Conservation (phyloP, 2,113 vertebrate genomes). For the Noctilio leporinus region DNA sequence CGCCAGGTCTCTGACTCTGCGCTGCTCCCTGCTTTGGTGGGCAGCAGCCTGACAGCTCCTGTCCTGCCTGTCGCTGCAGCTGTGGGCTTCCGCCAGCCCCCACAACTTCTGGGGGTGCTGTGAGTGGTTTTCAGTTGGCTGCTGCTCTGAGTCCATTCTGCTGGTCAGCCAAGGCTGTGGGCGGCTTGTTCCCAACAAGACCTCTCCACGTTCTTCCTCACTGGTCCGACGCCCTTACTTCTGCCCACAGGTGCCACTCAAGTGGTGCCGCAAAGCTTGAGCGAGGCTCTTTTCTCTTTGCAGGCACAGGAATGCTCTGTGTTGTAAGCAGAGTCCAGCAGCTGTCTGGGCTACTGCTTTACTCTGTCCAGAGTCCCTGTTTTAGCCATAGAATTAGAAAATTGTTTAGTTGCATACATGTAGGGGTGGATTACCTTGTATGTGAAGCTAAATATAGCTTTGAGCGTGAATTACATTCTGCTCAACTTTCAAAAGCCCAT, state of each 20-base stretch:
- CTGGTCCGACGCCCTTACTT: neutral
- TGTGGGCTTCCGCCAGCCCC: neutral
- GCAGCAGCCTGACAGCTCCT: neutral
- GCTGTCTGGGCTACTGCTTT: neutral
- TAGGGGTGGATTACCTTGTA: neutral
- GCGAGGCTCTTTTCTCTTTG: neutral
- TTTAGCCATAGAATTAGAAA: constrained; percentile 26
- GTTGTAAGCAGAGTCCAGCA: neutral
- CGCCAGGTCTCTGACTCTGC: no score
- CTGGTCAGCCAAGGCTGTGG: neutral
- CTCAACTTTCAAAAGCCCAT: neutral
- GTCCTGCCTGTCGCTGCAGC: neutral
- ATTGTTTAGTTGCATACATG: neutral
- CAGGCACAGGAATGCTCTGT: neutral
- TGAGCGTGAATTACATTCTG: neutral
- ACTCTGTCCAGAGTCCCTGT: neutral
- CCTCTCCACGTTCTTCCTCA: neutral
- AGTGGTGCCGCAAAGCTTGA: neutral
- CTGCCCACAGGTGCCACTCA: neutral
- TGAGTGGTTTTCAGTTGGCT: neutral
- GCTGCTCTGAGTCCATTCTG: neutral
- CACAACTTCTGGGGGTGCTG: neutral
- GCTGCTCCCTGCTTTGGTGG: neutral
- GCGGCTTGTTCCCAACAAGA: neutral
- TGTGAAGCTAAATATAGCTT: neutral